Base-by-base conservation (phyloP, 2,113 vertebrate genomes). In the Alectura lathami region DNA sequence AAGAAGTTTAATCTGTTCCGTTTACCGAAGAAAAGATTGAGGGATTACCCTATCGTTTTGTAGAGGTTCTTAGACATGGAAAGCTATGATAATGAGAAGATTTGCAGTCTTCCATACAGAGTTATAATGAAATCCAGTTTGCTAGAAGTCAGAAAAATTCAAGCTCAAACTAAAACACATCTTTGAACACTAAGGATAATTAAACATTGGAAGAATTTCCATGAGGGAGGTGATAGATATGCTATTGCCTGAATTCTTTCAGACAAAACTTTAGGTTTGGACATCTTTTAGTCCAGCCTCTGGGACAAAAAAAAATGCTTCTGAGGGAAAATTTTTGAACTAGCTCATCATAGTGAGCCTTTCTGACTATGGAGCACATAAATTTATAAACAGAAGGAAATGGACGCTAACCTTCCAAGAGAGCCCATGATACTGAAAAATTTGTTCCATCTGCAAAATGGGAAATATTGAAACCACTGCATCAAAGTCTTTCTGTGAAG, bases 61-160 rank as follows among this genome's bases (percentile, higher is more conserved):
- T 54, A 48, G 63, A 88, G 86, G 36, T 93, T 34, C 47, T 86
- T 81, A 81, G 42, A 78, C 64, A 50, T 63, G 32, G 64, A 84
- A 84, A 92, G 42, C 69, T 92, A 83, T 86, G 83, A 78, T 92
- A 94, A 94, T 91, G 64, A 88, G 54, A 90, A 90, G 77, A 74
- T 93, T 83, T 94, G 14, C n/a, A 86, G 76, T 54, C 80, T 88
- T 93, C 54, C 60, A 89, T 88, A 27, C 43, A 88, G 76, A 80
- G 54, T 78, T 94, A 80, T 43, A 86, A 67, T 53, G 32, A 91
- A 93, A 96, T 88, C 54, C 73, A 94, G 63, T 91, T 88, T 92
- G 12, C 64, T 91, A 38, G 80, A 92, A 93, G 56, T 83, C 59
- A 67, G 73, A 77, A 20, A 88, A 93, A 88, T 86, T 81, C 34